Evolutionary conservation across 2,888 invertebrate genomes (phyloP).

Genomic region (Macrophya alboannulata): DNA sequence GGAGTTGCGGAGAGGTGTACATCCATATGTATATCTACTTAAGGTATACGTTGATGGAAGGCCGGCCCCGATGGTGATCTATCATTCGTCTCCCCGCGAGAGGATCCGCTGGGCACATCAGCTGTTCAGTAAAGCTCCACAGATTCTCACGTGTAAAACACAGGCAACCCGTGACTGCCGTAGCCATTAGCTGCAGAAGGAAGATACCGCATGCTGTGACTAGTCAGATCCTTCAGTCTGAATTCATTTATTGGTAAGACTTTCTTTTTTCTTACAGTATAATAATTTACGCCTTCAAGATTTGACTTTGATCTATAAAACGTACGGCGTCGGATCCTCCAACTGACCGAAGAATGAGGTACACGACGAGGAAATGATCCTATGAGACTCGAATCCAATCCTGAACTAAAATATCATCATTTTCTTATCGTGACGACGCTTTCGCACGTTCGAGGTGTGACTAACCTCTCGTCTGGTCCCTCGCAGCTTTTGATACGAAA

Average conservation of each 20-base stretch:
- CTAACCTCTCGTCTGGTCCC: constrained; percentile 12
- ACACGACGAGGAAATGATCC: background rate
- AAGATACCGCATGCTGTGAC: constrained; percentile 31
- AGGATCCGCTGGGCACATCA: constrained; percentile 30
- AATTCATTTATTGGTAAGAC: constrained; percentile 21
- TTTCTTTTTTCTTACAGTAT: background rate
- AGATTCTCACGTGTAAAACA: constrained; percentile 28
- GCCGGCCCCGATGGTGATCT: constrained; percentile 50
- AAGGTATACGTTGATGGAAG: constrained; percentile 54
- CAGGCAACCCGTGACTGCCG: constrained; percentile 57
- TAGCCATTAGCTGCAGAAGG: constrained; percentile 38
- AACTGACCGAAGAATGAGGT: background rate
- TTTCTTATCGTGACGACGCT: background rate
- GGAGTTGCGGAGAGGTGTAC: constrained; percentile 30
- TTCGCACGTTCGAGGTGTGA: background rate
- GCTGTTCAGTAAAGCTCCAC: constrained; percentile 42
- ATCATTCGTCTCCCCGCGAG: constrained; percentile 47
- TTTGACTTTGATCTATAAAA: background rate
- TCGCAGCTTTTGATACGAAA: constrained; percentile 55
- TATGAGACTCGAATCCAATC: background rate
- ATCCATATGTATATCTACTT: constrained; percentile 43
- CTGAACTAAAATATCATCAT: background rate
- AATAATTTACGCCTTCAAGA: background rate
- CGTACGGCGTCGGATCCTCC: background rate
- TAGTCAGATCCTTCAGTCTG: background rate